Conservation (phyloP, 2,113 vertebrate species). For the Tringa solitaria region DNA sequence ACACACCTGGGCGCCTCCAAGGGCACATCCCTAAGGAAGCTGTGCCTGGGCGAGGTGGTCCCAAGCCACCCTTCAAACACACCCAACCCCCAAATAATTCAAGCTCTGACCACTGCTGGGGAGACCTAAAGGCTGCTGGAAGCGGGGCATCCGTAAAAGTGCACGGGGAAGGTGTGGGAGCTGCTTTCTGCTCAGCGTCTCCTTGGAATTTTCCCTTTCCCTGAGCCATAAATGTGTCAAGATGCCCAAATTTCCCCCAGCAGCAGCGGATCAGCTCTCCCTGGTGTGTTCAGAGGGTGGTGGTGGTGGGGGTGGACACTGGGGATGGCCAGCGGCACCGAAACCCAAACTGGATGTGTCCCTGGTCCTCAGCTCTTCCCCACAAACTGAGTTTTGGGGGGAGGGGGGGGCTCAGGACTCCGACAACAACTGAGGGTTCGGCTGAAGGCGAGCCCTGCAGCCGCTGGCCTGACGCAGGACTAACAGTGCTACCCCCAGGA, state of each 20-base stretch:
- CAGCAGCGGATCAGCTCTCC: not conserved
- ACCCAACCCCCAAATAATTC: not conserved
- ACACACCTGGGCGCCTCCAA: not conserved
- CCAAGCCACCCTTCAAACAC: not conserved
- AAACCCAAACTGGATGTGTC: not conserved
- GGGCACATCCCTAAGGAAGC: not conserved
- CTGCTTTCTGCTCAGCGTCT: not conserved
- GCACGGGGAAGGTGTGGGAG: not conserved
- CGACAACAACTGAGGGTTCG: not conserved
- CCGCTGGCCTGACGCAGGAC: not conserved
- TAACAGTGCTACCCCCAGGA: not conserved
- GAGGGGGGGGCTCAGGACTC: not conserved
- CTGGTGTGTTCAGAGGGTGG: rapidly evolving
- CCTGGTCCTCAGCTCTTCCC: not conserved
- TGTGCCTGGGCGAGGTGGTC: not conserved
- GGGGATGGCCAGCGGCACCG: not conserved
- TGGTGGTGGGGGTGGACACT: not conserved
- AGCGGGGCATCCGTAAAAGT: not conserved
- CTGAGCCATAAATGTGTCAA: not conserved
- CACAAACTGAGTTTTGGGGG: not conserved
- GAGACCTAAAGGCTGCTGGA: not conserved
- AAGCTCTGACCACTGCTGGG: not conserved
- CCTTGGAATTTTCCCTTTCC: slow-evolving; percentile 9
- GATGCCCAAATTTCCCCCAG: not conserved
- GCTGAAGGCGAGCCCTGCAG: not conserved